These are phyloP conservation scores for Hirtodrosophila alboralis DNA, from an alignment of 2,888 invertebrate species.

Conservation along the genomic window DNA sequence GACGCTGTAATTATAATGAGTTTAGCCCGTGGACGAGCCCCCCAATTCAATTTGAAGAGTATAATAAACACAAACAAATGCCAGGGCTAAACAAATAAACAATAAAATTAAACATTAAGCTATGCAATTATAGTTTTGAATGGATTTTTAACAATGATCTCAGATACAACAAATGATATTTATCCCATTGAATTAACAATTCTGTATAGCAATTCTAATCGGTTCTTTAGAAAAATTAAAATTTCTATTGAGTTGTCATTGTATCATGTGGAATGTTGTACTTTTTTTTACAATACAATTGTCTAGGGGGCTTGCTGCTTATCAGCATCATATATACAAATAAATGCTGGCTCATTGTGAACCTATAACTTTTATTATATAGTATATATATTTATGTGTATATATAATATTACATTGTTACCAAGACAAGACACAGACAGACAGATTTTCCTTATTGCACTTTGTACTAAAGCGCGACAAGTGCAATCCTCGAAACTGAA, in stretches of 20 bases:
- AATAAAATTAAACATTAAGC: slow-evolving; percentile 1
- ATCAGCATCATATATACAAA: slow-evolving; percentile 29
- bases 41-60: slow-evolving; percentile 18
- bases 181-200: not conserved
- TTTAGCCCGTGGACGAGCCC: slow-evolving; percentile 45
- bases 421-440: too few relatives aligned
- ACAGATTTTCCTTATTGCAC: slow-evolving; percentile 48
- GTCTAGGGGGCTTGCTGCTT: too few relatives aligned
- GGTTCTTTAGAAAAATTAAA: slow-evolving; percentile 1
- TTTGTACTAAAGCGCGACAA: slow-evolving; percentile 75
- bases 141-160: slow-evolving; percentile 4
- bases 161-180: not conserved
- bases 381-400: not conserved
- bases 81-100: slow-evolving; percentile 8
- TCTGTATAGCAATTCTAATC: not conserved
- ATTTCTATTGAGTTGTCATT: slow-evolving; percentile 4
- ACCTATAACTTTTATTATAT: slow-evolving; percentile 13
- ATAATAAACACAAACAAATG: slow-evolving; percentile 23
- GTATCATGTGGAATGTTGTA: not conserved
- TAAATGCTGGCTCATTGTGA: not conserved
- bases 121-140: not conserved
- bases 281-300: too few relatives aligned
- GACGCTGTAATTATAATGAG: slow-evolving; percentile 21
- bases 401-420: too few relatives aligned
- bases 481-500: slow-evolving; percentile 46